Evolutionary conservation across 2,113 vertebrate species (phyloP).

Genomic region (Oxyura jamaicensis): DNA sequence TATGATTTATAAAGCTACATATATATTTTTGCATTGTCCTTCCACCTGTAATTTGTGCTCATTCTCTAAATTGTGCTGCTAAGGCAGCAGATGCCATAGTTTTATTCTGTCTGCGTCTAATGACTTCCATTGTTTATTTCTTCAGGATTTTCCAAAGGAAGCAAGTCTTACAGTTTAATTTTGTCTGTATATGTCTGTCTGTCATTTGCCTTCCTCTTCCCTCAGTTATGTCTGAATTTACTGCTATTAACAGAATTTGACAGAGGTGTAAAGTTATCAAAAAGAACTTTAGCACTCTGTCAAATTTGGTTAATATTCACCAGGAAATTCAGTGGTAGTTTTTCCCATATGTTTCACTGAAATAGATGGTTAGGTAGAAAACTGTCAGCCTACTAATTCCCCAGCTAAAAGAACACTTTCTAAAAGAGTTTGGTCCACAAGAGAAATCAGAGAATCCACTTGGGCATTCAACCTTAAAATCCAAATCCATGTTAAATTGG

Average conservation of each 20-base stretch:
- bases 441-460: neutral
- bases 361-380: neutral
- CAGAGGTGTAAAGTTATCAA: neutral
- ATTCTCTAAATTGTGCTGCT: neutral
- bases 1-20: neutral
- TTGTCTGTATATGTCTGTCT: slow-evolving; percentile 41
- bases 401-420: neutral
- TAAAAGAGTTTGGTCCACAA: neutral
- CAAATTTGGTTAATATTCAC: neutral
- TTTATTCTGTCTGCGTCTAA: neutral
- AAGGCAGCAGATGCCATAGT: neutral
- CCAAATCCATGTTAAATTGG: neutral
- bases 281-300: neutral
- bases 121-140: slow-evolving; percentile 8
- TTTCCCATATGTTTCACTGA: neutral
- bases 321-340: neutral
- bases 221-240: slow-evolving; percentile 5
- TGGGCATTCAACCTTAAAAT: neutral
- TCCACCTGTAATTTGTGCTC: neutral
- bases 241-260: neutral
- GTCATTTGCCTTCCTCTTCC: slow-evolving; percentile 15
- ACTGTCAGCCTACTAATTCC: neutral
- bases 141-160: slow-evolving; percentile 29
- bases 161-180: neutral
- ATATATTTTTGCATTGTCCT: neutral